Conservation (phyloP, 2,113 vertebrate species). For the Pelecanoides urinatrix region DNA sequence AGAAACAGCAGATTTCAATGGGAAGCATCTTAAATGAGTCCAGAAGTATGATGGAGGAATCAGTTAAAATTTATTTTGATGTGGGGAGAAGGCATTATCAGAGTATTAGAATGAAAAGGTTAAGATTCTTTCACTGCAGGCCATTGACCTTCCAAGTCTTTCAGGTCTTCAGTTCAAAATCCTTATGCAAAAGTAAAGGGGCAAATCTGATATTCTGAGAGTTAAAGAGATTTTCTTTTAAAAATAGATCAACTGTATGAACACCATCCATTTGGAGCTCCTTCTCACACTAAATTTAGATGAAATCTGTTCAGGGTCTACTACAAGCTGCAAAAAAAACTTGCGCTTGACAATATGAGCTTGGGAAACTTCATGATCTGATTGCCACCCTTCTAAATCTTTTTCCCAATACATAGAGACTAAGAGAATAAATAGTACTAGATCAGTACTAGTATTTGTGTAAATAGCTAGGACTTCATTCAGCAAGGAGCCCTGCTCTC, state of each 20-base stretch:
- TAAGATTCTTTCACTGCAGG: not conserved
- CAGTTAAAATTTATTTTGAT: not conserved
- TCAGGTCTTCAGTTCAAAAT: not conserved
- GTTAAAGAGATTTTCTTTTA: not conserved
- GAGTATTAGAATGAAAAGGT: not conserved
- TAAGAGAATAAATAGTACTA: not conserved
- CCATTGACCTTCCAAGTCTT: not conserved
- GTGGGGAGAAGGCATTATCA: not conserved
- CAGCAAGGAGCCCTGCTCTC: not conserved
- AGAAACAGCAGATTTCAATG: not conserved
- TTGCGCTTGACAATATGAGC: not conserved
- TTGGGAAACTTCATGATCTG: not conserved
- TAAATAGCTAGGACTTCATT: not conserved
- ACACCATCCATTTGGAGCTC: not conserved
- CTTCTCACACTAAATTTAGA: not conserved
- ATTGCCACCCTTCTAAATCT: not conserved
- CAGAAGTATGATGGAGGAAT: not conserved
- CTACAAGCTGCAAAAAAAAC: not conserved
- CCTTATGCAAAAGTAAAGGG: not conserved
- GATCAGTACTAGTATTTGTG: not conserved
- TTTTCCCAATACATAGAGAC: not conserved
- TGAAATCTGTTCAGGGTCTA: not conserved
- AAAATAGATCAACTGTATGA: not conserved
- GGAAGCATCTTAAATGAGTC: not conserved
- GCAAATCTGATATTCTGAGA: not conserved